phyloP scores from a whole-genome alignment of 2,113 vertebrate genomes.

The Galeopterus variegatus region DNA sequence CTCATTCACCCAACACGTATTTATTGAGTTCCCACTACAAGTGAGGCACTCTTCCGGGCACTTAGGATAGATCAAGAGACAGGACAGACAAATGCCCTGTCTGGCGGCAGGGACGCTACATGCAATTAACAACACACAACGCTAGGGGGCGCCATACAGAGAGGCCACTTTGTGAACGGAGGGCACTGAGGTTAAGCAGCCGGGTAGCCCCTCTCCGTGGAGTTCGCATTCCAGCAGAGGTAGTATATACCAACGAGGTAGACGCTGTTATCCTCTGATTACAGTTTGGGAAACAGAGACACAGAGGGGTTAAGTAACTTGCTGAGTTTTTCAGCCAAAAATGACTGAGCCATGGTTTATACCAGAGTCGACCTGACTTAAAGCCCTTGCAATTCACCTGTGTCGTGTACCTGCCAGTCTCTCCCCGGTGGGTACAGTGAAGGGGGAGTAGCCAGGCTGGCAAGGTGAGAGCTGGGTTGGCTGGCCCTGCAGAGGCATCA shows the following conservation, averaged over 20 bases:
- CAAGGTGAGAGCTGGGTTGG: background rate
- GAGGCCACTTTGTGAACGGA: background rate
- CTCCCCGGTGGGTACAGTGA: background rate
- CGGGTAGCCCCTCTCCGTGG: background rate
- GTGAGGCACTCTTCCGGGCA: background rate
- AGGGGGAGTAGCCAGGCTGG: background rate
- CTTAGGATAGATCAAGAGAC: background rate
- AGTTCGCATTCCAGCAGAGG: background rate
- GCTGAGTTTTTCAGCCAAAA: slow-evolving; percentile 22
- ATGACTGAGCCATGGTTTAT: background rate
- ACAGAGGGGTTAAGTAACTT: background rate
- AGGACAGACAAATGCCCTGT: background rate
- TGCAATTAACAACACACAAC: background rate
- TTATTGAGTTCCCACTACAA: background rate
- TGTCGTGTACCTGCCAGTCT: background rate
- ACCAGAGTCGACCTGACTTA: background rate
- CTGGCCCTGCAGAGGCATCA: background rate
- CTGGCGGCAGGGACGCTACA: background rate
- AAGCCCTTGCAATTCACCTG: background rate
- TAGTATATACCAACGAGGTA: background rate
- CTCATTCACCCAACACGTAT: background rate
- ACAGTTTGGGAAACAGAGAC: background rate
- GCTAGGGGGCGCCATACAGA: background rate
- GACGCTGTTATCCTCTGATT: background rate
- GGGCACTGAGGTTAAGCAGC: background rate